phyloP scores from a whole-genome alignment of 2,797 vertebrate species.

The Crenichthys baileyi region DNA sequence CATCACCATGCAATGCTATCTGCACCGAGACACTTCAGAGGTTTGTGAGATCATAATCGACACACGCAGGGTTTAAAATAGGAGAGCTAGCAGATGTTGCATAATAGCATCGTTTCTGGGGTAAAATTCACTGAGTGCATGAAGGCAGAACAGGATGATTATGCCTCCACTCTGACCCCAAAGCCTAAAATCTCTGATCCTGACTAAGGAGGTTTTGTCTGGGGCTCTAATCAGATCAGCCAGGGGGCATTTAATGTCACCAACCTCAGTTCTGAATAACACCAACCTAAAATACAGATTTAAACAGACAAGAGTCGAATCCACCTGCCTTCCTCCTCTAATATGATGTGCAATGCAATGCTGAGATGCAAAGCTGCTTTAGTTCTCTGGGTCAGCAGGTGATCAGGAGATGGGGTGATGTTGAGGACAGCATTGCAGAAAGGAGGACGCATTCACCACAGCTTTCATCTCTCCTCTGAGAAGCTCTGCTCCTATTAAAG shows the following conservation, averaged over 20 bases:
- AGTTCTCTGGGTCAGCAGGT: slow-evolving; percentile 68
- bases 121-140: slow-evolving; percentile 4
- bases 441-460: slow-evolving; percentile 7
- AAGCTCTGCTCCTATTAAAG: slow-evolving; percentile 5
- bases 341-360: slow-evolving; percentile 4
- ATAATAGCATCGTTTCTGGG: slow-evolving; percentile 46
- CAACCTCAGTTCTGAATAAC: slow-evolving; percentile 36
- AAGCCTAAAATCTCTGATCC: slow-evolving; percentile 42
- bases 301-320: slow-evolving; percentile 20
- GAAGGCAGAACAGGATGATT: slow-evolving; percentile 3
- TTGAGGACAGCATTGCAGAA: slow-evolving; percentile 16
- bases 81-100: slow-evolving; percentile 27
- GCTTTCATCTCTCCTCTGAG: slow-evolving; percentile 19
- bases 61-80: slow-evolving; percentile 18
- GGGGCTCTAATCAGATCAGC: slow-evolving; percentile 69
- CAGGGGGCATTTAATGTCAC: slow-evolving; percentile 40
- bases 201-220: slow-evolving; percentile 54
- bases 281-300: not conserved
- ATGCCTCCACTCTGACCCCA: slow-evolving; percentile 30
- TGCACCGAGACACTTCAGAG: slow-evolving; percentile 19
- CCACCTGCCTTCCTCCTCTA: slow-evolving; percentile 44
- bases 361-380: slow-evolving; percentile 70
- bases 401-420: slow-evolving; percentile 60
- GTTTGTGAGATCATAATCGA: slow-evolving; percentile 21
- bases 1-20: slow-evolving; percentile 36